Conservation (phyloP, 2,888 invertebrate genomes). For the Zygaena filipendulae region DNA sequence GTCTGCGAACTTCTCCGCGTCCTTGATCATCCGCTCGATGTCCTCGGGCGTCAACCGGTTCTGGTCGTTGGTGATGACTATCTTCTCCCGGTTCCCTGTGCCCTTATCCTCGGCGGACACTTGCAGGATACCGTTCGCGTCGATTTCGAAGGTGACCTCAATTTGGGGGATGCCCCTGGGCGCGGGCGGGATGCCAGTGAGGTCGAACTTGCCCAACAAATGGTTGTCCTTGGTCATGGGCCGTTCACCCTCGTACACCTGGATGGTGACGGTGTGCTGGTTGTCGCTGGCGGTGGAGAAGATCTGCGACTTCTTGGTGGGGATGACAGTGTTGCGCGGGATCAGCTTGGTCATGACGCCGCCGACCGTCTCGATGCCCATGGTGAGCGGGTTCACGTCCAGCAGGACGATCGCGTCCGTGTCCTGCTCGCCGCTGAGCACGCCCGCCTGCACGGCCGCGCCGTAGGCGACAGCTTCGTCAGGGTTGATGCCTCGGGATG, state of each 20-base stretch:
- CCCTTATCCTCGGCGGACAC: constrained; percentile 99
- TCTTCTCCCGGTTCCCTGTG: constrained; percentile 98
- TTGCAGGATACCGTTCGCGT: constrained; percentile 94
- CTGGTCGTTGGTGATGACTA: constrained; percentile 98
- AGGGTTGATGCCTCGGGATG: constrained; percentile 97
- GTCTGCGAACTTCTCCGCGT: constrained; percentile 98
- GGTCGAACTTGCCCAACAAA: constrained; percentile 96
- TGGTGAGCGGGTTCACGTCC: constrained; percentile 97
- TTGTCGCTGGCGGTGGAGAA: constrained; percentile 99
- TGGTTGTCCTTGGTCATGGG: constrained; percentile 99
- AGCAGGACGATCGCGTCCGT: constrained; percentile 96
- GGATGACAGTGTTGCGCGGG: constrained; percentile 97
- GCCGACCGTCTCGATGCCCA: constrained; percentile 99
- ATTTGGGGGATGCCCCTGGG: constrained; percentile 94
- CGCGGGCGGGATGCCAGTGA: constrained; percentile 96
- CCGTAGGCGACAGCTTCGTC: constrained; percentile 99
- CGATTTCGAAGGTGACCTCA: constrained; percentile 95
- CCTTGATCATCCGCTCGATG: constrained; percentile 99
- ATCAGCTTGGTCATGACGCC: constrained; percentile 99
- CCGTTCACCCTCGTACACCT: constrained; percentile 98
- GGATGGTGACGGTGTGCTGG: constrained; percentile 98
- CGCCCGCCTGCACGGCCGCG: constrained; percentile 98
- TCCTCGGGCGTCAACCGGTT: constrained; percentile 97
- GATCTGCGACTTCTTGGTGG: constrained; percentile 98
- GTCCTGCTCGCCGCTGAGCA: constrained; percentile 96